Conservation (phyloP, 2,113 vertebrate genomes). For the Ramphastos sulfuratus region DNA sequence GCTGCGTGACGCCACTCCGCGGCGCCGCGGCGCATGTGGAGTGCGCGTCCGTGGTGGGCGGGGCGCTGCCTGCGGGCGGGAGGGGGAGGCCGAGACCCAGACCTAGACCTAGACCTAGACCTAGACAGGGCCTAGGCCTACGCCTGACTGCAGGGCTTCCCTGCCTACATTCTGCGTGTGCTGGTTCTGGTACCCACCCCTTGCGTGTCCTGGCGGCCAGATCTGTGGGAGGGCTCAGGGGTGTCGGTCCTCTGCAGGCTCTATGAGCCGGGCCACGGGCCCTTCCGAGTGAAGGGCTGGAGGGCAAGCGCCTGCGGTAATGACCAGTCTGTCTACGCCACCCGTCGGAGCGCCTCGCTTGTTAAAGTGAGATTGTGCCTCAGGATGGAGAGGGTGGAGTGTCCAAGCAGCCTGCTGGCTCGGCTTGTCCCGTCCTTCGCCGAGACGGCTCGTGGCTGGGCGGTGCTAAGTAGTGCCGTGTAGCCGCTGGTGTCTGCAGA, state of each 20-base stretch:
- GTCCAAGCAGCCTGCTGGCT: too few species aligned
- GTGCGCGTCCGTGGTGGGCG: background rate
- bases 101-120: too few species aligned
- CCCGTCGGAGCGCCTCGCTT: background rate
- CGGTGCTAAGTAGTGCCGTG: background rate
- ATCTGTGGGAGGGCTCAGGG: accelerated
- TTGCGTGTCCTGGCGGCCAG: background rate
- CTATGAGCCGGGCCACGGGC: background rate
- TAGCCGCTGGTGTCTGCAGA: background rate
- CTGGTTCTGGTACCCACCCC: background rate
- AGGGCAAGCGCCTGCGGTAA: background rate
- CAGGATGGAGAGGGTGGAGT: background rate
- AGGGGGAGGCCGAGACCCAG: background rate
- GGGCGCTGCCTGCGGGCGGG: background rate
- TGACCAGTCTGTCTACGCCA: too few species aligned
- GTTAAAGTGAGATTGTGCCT: background rate
- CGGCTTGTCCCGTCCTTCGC: too few species aligned
- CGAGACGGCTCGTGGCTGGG: background rate
- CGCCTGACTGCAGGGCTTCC: too few species aligned
- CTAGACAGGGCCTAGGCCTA: too few species aligned
- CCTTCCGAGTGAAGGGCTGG: background rate
- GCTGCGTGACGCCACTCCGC: background rate
- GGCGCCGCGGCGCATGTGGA: background rate
- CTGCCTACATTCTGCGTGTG: too few species aligned
- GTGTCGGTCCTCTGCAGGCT: background rate